phyloP scores from a whole-genome alignment of 2,888 invertebrate species.

The Zaprionus lineosus region DNA sequence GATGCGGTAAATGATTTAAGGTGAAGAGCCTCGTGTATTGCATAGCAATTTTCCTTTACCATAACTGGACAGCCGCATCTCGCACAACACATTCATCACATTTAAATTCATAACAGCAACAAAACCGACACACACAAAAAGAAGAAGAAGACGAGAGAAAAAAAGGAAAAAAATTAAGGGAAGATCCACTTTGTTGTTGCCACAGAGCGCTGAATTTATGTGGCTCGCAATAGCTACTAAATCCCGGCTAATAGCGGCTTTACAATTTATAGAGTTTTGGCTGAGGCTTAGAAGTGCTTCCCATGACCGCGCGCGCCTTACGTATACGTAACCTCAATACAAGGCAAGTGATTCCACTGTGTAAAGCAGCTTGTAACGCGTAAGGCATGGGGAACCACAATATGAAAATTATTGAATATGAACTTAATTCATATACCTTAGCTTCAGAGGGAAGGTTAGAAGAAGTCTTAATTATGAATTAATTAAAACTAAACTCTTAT shows the following conservation, averaged over 20 bases:
- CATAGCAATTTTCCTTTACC: constrained; percentile 49
- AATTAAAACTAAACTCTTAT: too few species aligned
- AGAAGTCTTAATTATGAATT: too few species aligned
- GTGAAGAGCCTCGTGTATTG: constrained; percentile 49
- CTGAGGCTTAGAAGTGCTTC: constrained; percentile 64
- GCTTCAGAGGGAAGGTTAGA: too few species aligned
- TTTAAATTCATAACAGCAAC: constrained; percentile 69
- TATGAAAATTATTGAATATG: not conserved
- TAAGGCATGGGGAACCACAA: too few species aligned
- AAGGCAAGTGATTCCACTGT: constrained; percentile 10
- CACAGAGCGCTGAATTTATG: constrained; percentile 59
- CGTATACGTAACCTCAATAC: constrained; percentile 56
- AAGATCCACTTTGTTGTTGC: constrained; percentile 39
- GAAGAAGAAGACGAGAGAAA: not conserved
- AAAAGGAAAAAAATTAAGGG: constrained; percentile 1
- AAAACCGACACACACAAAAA: not conserved
- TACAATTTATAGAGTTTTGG: constrained; percentile 74
- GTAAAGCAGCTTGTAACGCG: constrained; percentile 11
- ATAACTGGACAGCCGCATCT: constrained; percentile 33
- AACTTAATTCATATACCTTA: too few species aligned
- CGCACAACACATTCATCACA: constrained; percentile 60
- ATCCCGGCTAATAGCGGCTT: constrained; percentile 72
- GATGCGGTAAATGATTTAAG: constrained; percentile 61
- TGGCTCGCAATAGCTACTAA: constrained; percentile 59
- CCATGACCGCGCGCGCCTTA: constrained; percentile 21